These are phyloP conservation scores for Drosophila acutilabella DNA, from an alignment of 2,888 invertebrate genomes.

Conservation along the genomic window DNA sequence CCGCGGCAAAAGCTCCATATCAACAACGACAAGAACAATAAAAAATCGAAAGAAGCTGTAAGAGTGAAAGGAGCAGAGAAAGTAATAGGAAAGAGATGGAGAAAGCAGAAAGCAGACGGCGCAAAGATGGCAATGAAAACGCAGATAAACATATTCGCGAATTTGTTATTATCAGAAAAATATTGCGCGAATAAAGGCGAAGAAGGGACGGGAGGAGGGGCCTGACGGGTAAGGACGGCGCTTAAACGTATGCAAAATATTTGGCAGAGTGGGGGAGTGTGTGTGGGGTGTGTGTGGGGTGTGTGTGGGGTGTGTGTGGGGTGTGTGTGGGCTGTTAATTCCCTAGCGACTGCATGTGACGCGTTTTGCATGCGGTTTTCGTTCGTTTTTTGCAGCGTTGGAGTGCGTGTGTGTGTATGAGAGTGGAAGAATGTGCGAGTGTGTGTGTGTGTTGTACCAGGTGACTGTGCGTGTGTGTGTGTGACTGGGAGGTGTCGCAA, in stretches of 20 bases:
- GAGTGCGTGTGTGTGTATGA: slow-evolving; percentile 1
- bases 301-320: not conserved
- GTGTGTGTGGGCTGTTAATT: slow-evolving; percentile 54
- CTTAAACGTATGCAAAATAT: slow-evolving; percentile 76
- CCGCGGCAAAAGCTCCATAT: slow-evolving; percentile 53
- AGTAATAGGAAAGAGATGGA: not conserved
- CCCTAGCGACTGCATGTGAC: slow-evolving; percentile 77
- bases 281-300: slow-evolving; percentile 14
- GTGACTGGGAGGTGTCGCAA: slow-evolving; percentile 65
- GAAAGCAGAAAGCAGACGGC: slow-evolving; percentile 49
- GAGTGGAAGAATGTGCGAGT: slow-evolving; percentile 2
- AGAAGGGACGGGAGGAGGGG: not conserved
- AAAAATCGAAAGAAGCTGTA: slow-evolving; percentile 2
- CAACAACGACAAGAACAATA: slow-evolving; percentile 45
- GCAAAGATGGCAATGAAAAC: slow-evolving; percentile 75
- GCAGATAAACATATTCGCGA: slow-evolving; percentile 82
- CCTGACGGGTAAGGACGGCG: slow-evolving; percentile 8
- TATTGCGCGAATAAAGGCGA: slow-evolving; percentile 74
- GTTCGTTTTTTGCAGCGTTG: slow-evolving; percentile 37
- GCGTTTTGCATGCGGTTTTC: slow-evolving; percentile 78
- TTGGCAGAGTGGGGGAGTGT: slow-evolving; percentile 19
- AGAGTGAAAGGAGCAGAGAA: slow-evolving; percentile 1
- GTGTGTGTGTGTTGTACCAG: not conserved
- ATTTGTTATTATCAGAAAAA: slow-evolving; percentile 82
- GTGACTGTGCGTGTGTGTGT: slow-evolving; percentile 1